phyloP scores from a whole-genome alignment of 2,113 vertebrate genomes.

The Symphodus melops region DNA sequence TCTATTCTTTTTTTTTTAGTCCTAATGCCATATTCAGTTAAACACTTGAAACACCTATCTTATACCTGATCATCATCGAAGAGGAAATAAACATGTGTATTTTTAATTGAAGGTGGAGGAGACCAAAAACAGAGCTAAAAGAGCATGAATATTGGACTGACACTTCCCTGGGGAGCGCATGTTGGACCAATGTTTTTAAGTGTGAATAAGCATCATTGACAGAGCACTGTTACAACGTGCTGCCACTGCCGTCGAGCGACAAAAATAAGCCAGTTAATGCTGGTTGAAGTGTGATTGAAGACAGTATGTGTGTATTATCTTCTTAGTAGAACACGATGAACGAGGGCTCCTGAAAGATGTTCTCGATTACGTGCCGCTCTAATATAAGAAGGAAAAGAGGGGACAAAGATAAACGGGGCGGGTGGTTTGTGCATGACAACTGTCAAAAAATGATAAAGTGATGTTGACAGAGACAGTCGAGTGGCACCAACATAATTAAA shows the following conservation, averaged over 20 bases:
- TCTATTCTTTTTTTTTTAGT: too few species aligned
- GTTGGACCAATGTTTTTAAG: too few species aligned
- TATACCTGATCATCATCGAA: too few species aligned
- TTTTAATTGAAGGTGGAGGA: neutral
- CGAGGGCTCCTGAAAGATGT: neutral
- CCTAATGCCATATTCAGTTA: too few species aligned
- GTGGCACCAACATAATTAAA: constrained; percentile 30
- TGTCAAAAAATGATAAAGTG: constrained; percentile 31
- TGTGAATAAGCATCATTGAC: neutral
- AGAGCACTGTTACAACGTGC: too few species aligned
- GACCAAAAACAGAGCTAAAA: neutral
- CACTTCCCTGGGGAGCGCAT: neutral
- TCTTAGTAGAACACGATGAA: neutral
- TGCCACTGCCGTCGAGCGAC: too few species aligned
- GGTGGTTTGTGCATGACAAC: neutral
- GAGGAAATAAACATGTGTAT: too few species aligned
- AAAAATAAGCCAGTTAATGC: too few species aligned
- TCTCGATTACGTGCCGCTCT: neutral
- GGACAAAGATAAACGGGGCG: neutral
- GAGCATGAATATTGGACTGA: neutral
- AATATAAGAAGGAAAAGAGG: neutral
- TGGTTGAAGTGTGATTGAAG: neutral
- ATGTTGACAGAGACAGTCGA: neutral
- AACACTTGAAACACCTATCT: too few species aligned
- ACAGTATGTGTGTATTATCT: neutral